Evolutionary conservation across 2,888 invertebrate species (phyloP), one percentile per base, ranked within the genome.

Genomic region (Metacarcinus magister): DNA sequence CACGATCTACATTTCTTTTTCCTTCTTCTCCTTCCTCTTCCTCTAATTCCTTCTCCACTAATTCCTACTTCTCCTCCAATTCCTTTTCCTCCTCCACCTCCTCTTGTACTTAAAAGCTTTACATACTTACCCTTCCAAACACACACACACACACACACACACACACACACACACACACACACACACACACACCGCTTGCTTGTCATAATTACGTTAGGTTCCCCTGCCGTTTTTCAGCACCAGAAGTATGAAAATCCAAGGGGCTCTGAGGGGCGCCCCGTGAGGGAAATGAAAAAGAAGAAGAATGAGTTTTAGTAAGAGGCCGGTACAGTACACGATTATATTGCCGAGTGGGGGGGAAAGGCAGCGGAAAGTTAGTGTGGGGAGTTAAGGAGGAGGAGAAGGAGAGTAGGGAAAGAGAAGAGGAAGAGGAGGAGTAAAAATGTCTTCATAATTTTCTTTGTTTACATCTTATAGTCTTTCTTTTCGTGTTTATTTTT

Each of bases 81-180:
- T 67, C 19, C 23, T 8, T 4, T 1, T 67, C 19, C 67, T 67
- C 19, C 67, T 67, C 5, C n/a, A 16, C 67, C 67, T 67, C 2
- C n/a, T 23, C 4, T 67, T 4, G 67, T n/a, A 67, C 19, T 67
- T 19, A 67, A 67, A 23, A 67, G 67, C 67, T 23, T 67, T 67
- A 67, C 19, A 67, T 67, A 67, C 23, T 67, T 67, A 67, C 82
- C 32, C 82, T 82, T 4, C 32, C 82, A 67, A 19, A 67, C 67
- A 67, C 67, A 67, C 67, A 67, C 67, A 67, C 67, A 23, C 54
- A 67, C 67, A 67, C 67, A 23, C 67, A 67, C n/a, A n/a, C n/a
- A 67, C 67, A 28, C 82, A 13, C 32, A 82, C 28, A 82, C 82
- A 82, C 32, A 82, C 82, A 82, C 75, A 75, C 75, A 75, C 75